Base-by-base conservation (phyloP, 2,797 vertebrate species). In the Sebastes nivosus region DNA sequence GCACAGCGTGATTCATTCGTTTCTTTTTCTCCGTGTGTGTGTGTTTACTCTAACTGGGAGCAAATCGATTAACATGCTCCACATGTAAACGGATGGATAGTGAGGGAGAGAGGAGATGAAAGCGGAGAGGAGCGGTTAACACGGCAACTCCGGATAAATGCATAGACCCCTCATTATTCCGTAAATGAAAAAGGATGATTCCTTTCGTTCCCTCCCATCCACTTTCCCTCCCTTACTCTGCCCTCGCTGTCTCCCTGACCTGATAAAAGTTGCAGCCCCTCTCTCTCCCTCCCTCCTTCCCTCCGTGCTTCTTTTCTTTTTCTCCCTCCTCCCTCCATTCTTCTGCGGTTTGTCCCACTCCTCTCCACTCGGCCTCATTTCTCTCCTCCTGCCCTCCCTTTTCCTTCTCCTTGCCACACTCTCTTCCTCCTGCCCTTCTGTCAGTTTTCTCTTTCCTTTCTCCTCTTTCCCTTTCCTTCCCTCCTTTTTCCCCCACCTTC, bases 1-100 rank as follows among this genome's bases (percentile, higher is more conserved):
- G 13, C 29, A 59, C 25, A 69, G 77, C 72, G 30, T 84, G 78
- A 84, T 81, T 89, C 78, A 79, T 85, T 76, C 64, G 2, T 73
- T 80, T 13, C 66, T 82, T 46, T 46, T 46, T 46, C 75, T 75
- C 79, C 10, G 50, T 11, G 72, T 79, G 79, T 54, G 52, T 54
- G 50, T 54, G 50, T 91, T 89, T 88, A 82, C 82, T 77, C 83
- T 59, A 27, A 88, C 87, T 79, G 84, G 34, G 73, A 73, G 82
- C 72, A 80, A 90, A 91, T 92, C 78, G 81, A 93, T 94, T 93
- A 88, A 83, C 84, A 92, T 89, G 91, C 87, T 84, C 77, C 87
- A 79, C 82, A 81, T 92, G 87, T 84, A 83, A 88, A 87, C 8
- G 73, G 81, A 77, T 55, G 59, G 80, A 80, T 73, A 50, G 82